These are phyloP conservation scores for Myopa tessellatipennis DNA, from an alignment of 2,888 invertebrate species.

Conservation along the genomic window DNA sequence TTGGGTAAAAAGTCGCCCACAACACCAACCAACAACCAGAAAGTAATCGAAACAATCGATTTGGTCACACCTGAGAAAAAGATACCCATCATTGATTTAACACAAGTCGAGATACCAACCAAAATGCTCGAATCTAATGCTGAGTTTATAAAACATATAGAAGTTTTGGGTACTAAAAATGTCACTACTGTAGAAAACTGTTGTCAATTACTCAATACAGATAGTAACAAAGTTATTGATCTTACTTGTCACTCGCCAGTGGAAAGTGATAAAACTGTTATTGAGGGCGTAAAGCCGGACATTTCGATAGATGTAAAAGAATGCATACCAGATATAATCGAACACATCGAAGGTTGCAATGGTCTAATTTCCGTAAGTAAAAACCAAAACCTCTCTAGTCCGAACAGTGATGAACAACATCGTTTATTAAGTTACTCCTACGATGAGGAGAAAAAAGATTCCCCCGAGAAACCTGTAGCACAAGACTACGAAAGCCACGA, in stretches of 20 bases:
- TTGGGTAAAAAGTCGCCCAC: constrained; percentile 56
- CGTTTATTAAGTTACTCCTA: constrained; percentile 54
- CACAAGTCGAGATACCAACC: constrained; percentile 57
- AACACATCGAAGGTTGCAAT: constrained; percentile 57
- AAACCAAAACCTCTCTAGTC: background rate
- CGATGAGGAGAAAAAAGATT: constrained; percentile 63
- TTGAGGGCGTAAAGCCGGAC: constrained; percentile 58
- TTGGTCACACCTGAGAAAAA: constrained; percentile 65
- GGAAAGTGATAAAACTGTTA: constrained; percentile 53
- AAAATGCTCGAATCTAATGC: constrained; percentile 54
- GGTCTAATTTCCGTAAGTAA: constrained; percentile 23
- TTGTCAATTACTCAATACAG: constrained; percentile 47
- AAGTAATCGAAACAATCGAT: constrained; percentile 65
- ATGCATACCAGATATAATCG: constrained; percentile 65
- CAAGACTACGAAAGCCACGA: constrained; percentile 57
- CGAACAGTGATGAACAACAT: constrained; percentile 51
- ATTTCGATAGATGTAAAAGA: constrained; percentile 64
- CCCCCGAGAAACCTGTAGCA: constrained; percentile 57
- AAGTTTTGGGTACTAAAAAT: constrained; percentile 19
- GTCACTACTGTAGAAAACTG: background rate
- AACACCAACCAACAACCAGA: constrained; percentile 59
- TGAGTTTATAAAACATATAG: constrained; percentile 53
- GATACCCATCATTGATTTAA: constrained; percentile 61
- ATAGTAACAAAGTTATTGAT: constrained; percentile 62
- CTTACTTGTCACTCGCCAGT: constrained; percentile 54